Conservation (phyloP, 37 sponge, comb jelly and placozoan species). For the Eunapius fragilis region DNA sequence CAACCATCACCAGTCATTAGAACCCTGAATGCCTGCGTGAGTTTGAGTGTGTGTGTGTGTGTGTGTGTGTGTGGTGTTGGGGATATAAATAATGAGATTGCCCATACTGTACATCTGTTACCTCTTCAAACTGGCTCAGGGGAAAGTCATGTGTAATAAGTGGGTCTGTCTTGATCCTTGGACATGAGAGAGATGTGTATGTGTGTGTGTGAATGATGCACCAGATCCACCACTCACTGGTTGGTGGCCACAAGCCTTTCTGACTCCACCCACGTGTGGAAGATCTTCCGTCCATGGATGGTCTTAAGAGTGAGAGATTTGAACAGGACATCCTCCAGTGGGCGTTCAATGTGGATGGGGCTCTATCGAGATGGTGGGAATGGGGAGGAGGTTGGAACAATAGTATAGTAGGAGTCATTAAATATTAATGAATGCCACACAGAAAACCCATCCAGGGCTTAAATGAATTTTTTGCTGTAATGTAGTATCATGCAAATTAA, state of each 20-base stretch:
- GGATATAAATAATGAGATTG: too few relatives aligned
- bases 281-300: slow-evolving; percentile 90
- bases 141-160: slow-evolving; percentile 75
- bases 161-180: slow-evolving; percentile 52
- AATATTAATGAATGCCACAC: neutral
- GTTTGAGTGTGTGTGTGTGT: neutral
- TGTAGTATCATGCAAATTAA: too few relatives aligned
- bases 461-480: too few relatives aligned
- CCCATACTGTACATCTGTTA: neutral
- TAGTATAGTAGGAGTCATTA: neutral
- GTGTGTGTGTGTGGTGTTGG: slow-evolving; percentile 2
- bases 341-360: slow-evolving; percentile 78
- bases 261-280: slow-evolving; percentile 83
- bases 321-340: slow-evolving; percentile 70
- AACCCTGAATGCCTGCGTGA: slow-evolving; percentile 60
- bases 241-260: slow-evolving; percentile 57
- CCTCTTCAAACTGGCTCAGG: slow-evolving; percentile 81
- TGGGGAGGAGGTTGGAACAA: too few relatives aligned
- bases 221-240: slow-evolving; percentile 20
- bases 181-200: neutral
- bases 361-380: too few relatives aligned
- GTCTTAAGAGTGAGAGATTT: slow-evolving; percentile 83
- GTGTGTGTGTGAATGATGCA: too few relatives aligned
- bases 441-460: too few relatives aligned
- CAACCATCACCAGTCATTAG: slow-evolving; percentile 77